These are phyloP conservation scores for Ochotona curzoniae DNA, from an alignment of 2,113 vertebrate species.

Conservation along the genomic window DNA sequence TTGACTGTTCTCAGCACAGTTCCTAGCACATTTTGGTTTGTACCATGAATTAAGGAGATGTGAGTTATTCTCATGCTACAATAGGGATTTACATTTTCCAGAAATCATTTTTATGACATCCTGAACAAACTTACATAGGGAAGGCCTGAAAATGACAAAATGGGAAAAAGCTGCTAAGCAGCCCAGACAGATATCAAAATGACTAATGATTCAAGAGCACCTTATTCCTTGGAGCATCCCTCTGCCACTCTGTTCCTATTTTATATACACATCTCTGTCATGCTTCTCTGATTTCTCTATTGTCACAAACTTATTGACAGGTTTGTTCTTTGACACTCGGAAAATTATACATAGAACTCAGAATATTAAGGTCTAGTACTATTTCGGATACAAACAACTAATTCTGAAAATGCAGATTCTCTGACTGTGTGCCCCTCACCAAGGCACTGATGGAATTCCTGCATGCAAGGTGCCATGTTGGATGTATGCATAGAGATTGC, in stretches of 20 bases:
- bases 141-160: neutral
- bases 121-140: neutral
- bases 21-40: neutral
- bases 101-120: constrained; percentile 1
- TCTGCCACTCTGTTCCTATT: neutral
- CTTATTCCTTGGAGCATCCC: neutral
- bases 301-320: neutral
- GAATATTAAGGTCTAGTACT: neutral
- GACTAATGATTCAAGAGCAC: neutral
- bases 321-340: neutral
- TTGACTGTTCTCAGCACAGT: neutral
- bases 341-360: neutral
- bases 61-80: constrained; percentile 6
- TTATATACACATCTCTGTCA: neutral
- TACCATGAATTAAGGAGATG: constrained; percentile 22
- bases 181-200: constrained; percentile 22
- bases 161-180: neutral
- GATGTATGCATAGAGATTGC: neutral
- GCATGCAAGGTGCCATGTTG: accelerated
- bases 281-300: neutral
- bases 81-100: neutral
- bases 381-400: neutral
- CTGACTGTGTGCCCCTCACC: neutral
- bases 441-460: neutral
- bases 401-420: neutral